Conservation (phyloP, 2,113 vertebrate genomes). For the Salvelinus alpinus region DNA sequence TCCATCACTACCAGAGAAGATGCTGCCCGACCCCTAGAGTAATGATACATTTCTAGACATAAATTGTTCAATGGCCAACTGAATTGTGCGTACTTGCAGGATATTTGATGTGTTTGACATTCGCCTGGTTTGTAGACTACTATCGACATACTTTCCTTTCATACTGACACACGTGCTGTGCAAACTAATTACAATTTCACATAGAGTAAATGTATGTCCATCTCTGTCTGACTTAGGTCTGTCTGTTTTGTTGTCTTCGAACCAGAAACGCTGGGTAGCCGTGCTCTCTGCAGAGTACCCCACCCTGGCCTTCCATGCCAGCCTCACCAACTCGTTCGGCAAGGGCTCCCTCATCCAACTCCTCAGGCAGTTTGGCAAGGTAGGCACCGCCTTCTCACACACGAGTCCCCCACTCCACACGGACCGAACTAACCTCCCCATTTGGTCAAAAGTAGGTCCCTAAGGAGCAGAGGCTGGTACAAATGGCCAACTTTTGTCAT, state of each 20-base stretch:
- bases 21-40: not conserved
- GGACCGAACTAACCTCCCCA: not conserved
- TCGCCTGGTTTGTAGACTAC: too few species aligned
- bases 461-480: not conserved
- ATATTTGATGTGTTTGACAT: too few species aligned
- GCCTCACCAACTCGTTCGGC: constrained; percentile 96
- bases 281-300: constrained; percentile 91
- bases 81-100: too few species aligned
- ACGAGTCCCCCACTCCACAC: not conserved
- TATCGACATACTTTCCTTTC: too few species aligned
- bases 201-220: too few species aligned
- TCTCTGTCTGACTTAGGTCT: not conserved
- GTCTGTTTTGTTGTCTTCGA: constrained; percentile 13
- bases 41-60: not conserved
- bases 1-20: not conserved
- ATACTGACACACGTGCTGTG: too few species aligned
- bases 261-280: constrained; percentile 94
- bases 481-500: not conserved
- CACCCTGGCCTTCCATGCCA: constrained; percentile 95
- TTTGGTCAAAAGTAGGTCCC: not conserved
- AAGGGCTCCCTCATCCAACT: constrained; percentile 98
- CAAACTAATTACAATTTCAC: too few species aligned
- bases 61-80: too few species aligned
- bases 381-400: constrained; percentile 49
- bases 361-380: constrained; percentile 97